A percentile compares a stretch with the other conserved stretches of the same genome.
phyloP scores from a whole-genome alignment of 2,113 vertebrate genomes.

The Charadrius vociferus region DNA sequence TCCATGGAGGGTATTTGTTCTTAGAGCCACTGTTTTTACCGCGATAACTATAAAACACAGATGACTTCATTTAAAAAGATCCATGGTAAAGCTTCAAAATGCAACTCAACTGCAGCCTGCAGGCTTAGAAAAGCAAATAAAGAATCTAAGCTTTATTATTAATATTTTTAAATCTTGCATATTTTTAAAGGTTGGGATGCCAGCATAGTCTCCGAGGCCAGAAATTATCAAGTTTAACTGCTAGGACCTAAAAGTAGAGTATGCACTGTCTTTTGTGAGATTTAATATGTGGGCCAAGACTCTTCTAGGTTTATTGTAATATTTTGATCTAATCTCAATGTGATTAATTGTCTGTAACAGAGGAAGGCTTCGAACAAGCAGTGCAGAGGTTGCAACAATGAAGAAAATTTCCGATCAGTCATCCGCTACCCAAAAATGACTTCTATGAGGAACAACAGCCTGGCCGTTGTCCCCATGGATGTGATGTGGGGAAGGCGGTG shows the following conservation, averaged over 20 bases:
- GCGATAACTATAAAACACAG: neutral
- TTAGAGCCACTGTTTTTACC: neutral
- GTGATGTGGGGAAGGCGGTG: fast-evolving
- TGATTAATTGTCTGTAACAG: neutral
- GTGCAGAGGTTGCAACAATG: neutral
- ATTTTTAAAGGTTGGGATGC: neutral
- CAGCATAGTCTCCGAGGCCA: neutral
- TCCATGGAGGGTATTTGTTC: neutral
- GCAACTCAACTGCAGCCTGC: neutral
- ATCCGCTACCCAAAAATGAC: neutral
- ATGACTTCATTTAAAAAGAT: neutral
- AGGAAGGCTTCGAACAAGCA: neutral
- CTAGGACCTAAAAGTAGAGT: neutral
- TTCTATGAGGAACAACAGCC: neutral
- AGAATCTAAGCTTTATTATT: neutral
- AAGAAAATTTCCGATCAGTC: neutral
- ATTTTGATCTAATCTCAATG: neutral
- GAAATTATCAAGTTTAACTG: neutral
- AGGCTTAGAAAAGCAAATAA: neutral
- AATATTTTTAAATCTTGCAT: neutral
- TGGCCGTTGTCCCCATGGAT: neutral
- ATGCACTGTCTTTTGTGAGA: neutral
- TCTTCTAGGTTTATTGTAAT: neutral
- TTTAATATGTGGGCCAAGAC: neutral
- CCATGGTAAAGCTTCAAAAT: neutral